These are phyloP conservation scores for Apantesis nais DNA, from an alignment of 2,888 invertebrate genomes.

Conservation along the genomic window DNA sequence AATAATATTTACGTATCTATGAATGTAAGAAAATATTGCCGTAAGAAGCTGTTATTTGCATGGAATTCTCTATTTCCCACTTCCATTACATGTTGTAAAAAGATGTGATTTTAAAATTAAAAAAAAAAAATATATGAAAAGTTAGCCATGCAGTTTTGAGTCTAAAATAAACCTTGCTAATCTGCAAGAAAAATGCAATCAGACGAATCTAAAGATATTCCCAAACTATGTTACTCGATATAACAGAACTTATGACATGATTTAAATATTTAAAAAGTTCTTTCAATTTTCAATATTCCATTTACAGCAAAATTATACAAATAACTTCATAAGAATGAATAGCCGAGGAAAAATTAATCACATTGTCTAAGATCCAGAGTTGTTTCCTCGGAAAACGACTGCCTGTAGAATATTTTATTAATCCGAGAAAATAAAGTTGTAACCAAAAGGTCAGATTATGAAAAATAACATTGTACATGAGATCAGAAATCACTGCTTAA, in stretches of 20 bases:
- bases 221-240: neutral
- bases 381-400: neutral
- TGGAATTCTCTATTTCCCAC: neutral
- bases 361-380: neutral
- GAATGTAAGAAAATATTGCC: neutral
- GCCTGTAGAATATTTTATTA: neutral
- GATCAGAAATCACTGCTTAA: neutral
- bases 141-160: too few species aligned
- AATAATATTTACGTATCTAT: too few species aligned
- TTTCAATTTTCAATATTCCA: neutral
- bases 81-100: neutral
- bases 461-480: too few species aligned
- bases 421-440: neutral
- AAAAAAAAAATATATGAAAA: too few species aligned
- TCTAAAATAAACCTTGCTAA: too few species aligned
- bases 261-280: conserved; percentile 2
- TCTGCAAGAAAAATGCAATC: too few species aligned
- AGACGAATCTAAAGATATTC: neutral
- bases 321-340: neutral
- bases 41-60: neutral
- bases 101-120: too few species aligned
- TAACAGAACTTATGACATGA: neutral
- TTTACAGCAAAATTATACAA: neutral
- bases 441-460: neutral
- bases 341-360: neutral